Base-by-base conservation (phyloP, 1,140 invertebrate genomes). In the Sinella curviseta region DNA sequence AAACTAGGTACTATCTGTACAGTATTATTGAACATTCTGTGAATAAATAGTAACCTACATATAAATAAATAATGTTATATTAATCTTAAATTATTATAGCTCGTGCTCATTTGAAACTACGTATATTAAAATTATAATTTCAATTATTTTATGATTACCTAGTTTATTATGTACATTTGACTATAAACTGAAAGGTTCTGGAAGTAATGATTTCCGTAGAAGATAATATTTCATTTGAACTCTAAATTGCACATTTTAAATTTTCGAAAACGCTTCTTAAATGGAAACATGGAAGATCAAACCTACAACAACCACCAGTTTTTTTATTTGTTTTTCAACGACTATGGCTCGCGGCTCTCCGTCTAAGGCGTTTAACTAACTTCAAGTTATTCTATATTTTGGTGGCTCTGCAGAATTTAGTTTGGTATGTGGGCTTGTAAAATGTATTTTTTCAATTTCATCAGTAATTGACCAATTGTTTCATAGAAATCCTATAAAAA, bases 201-300 rank as follows among this genome's bases (percentile, higher is more conserved):
- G 39, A 48, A 70, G 31, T 33, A 70, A 2, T 4, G 55, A 60
- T 60, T 60, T 8, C 12, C 14, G 3, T 8, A 24, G 12, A 14
- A 14, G 12, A 60, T 26, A 60, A n/a, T 60, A 60, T 17, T 24
- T n/a, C n/a, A 70, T 70, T 70, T 70, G 65, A 70, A 70, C 65
- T 70, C 65, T 70, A 14, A 70, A 70, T 70, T 70, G 65, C 65
- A 70, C 65, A 33, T 70, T 70, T 65, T 20, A 48, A 48, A 12
- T 8, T 48, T 20, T 20, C 39, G 8, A 48, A 12, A 48, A 48
- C 8, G 20, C 8, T 8, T 48, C 8, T 48, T 48, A 20, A 12
- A 20, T 48, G 39, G 20, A 20, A 48, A 48, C 39, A 48, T 12
- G 39, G 20, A 48, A 48, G 20, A 48, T n/a, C n/a, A n/a, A n/a